A percentile compares a stretch with the other conserved stretches of the same genome.
phyloP scores from a whole-genome alignment of 1,140 invertebrate genomes.

The Homarus americanus region DNA sequence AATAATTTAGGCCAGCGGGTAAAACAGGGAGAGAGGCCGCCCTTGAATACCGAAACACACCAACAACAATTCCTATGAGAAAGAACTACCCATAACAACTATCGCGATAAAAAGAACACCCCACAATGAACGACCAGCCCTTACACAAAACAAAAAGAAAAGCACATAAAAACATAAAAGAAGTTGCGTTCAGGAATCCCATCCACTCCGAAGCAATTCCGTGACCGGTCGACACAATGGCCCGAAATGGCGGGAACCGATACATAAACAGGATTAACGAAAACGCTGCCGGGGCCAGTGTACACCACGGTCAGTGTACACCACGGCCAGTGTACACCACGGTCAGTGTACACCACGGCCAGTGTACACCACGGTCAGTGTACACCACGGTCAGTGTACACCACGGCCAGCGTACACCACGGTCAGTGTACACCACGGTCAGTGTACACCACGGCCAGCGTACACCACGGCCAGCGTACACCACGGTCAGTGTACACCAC shows the following conservation, averaged over 20 bases:
- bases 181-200: constrained; percentile 41
- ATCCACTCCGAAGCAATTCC: constrained; percentile 57
- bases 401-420: too few relatives aligned
- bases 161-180: constrained; percentile 52
- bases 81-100: not conserved
- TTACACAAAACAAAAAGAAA: constrained; percentile 28
- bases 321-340: too few relatives aligned
- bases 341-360: too few relatives aligned
- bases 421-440: too few relatives aligned
- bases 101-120: not conserved
- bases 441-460: too few relatives aligned
- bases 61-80: not conserved
- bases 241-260: constrained; percentile 41
- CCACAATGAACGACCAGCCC: not conserved
- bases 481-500: too few relatives aligned
- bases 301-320: not conserved
- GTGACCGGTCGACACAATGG: constrained; percentile 60
- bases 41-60: too few relatives aligned
- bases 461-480: too few relatives aligned
- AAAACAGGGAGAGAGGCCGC: too few relatives aligned
- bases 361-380: too few relatives aligned
- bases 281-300: constrained; percentile 9
- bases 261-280: constrained; percentile 62
- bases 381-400: too few relatives aligned
- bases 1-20: not conserved